Evolutionary conservation across 2,113 vertebrate genomes (phyloP).

Genomic region (Larimichthys crocea): DNA sequence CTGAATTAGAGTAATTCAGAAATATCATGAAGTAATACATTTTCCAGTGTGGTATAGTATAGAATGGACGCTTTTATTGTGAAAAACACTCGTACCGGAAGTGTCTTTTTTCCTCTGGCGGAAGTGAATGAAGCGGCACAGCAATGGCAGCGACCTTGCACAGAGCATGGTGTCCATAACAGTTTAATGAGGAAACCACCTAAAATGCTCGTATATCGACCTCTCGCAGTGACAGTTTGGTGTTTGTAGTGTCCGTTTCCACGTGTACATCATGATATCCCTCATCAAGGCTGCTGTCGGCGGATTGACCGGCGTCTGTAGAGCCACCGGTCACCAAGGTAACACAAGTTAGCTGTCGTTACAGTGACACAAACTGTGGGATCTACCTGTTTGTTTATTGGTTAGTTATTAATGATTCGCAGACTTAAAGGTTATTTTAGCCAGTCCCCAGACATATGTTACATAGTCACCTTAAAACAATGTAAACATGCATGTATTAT

Average conservation of each 20-base stretch:
- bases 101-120: neutral
- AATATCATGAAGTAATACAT: neutral
- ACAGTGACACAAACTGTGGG: neutral
- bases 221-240: neutral
- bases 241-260: neutral
- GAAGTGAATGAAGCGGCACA: neutral
- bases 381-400: neutral
- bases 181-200: neutral
- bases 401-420: neutral
- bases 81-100: slow-evolving; percentile 52
- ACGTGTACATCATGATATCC: slow-evolving; percentile 65
- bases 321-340: slow-evolving; percentile 69
- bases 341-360: slow-evolving; percentile 33
- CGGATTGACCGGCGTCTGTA: slow-evolving; percentile 48
- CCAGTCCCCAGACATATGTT: neutral
- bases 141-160: slow-evolving; percentile 76
- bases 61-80: slow-evolving; percentile 27
- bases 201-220: neutral
- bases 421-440: neutral
- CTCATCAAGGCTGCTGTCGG: slow-evolving; percentile 68
- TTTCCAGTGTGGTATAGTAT: neutral
- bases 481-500: neutral
- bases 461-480: neutral
- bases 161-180: neutral
- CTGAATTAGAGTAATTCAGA: neutral